These are phyloP conservation scores for Thamnaconus septentrionalis DNA, from an alignment of 2,113 vertebrate genomes.

Conservation along the genomic window DNA sequence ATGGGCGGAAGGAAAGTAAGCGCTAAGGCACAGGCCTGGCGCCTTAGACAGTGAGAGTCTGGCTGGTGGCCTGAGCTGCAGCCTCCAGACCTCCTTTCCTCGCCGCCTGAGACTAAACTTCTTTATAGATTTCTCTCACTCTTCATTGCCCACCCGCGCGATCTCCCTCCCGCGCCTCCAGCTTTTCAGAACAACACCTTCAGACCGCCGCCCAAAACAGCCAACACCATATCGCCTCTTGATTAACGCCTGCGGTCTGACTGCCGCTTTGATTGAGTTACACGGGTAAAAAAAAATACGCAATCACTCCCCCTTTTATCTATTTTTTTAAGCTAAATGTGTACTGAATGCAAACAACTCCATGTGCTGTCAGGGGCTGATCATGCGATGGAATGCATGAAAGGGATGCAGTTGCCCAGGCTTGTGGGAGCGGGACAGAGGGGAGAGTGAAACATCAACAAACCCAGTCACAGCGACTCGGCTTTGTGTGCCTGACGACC, in stretches of 20 bases:
- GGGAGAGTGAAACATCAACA: constrained; percentile 32
- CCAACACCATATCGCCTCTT: constrained; percentile 12
- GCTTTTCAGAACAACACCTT: too few species aligned
- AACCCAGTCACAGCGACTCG: constrained; percentile 32
- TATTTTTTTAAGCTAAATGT: constrained; percentile 30
- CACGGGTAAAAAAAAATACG: constrained; percentile 28
- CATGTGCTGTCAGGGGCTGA: constrained; percentile 62
- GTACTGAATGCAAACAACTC: constrained; percentile 44
- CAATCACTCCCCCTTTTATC: constrained; percentile 18
- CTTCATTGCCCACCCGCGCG: constrained; percentile 46
- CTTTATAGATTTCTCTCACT: constrained; percentile 59
- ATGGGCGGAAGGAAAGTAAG: too few species aligned
- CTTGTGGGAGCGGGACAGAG: constrained; percentile 42
- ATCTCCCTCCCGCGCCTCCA: constrained; percentile 28
- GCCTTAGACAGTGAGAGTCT: too few species aligned
- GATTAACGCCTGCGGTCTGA: constrained; percentile 36
- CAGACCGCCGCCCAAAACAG: constrained; percentile 17
- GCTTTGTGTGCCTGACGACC: constrained; percentile 41
- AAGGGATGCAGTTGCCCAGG: constrained; percentile 63
- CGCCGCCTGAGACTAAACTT: constrained; percentile 41
- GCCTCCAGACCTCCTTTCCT: constrained; percentile 12
- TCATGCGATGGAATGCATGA: constrained; percentile 61
- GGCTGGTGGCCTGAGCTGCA: constrained; percentile 11
- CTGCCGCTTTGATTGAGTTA: constrained; percentile 32
- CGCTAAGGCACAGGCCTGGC: too few species aligned